phyloP scores from a whole-genome alignment of 2,113 vertebrate genomes.

The Protobothrops flavoviridis region DNA sequence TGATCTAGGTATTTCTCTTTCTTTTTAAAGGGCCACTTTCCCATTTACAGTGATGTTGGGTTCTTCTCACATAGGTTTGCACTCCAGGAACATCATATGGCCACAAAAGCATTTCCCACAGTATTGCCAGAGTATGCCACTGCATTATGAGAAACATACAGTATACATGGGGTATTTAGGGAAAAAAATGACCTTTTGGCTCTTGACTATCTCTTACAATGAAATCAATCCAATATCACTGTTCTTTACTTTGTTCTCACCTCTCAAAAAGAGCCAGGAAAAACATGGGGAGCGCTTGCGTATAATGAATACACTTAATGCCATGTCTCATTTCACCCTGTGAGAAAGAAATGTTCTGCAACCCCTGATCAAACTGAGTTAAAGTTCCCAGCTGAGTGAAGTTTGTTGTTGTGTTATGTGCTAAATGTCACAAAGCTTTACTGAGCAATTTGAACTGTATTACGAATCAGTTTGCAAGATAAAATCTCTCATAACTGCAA shows the following conservation, averaged over 20 bases:
- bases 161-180: not conserved
- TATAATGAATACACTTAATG: not conserved
- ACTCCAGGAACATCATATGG: not conserved
- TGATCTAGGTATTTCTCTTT: not conserved
- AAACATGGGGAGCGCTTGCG: not conserved
- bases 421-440: not conserved
- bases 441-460: not conserved
- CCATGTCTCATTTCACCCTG: not conserved
- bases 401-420: not conserved
- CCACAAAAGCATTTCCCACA: not conserved
- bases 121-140: not conserved
- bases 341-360: not conserved
- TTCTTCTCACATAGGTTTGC: not conserved
- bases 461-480: not conserved
- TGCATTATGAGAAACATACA: not conserved
- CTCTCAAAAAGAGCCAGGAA: not conserved
- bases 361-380: not conserved
- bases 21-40: not conserved
- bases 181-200: not conserved
- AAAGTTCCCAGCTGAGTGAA: not conserved
- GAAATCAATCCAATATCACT: not conserved
- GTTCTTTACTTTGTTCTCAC: not conserved
- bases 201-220: not conserved
- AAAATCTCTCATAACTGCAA: not conserved
- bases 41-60: not conserved